These are phyloP conservation scores for Boloria euphrosyne DNA, from an alignment of 2,888 invertebrate genomes.

Conservation along the genomic window DNA sequence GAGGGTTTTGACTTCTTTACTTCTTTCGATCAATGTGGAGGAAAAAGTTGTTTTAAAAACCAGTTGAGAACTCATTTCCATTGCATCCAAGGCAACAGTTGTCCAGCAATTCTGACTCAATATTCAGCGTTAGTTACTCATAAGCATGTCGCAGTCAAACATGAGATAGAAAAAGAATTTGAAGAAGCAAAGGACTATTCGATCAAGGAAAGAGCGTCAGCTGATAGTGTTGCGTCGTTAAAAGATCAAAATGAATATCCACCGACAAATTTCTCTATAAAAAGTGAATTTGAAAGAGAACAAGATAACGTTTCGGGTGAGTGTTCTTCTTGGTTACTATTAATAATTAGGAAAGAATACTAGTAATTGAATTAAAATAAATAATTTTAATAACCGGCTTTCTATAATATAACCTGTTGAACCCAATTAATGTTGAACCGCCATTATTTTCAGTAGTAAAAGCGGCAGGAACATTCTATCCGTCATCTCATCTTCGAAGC, in stretches of 20 bases:
- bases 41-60: conserved; percentile 77
- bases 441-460: conserved; percentile 90
- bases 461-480: conserved; percentile 96
- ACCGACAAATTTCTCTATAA: conserved; percentile 73
- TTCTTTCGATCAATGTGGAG: conserved; percentile 77
- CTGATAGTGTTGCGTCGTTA: conserved; percentile 66
- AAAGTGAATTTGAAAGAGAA: conserved; percentile 76
- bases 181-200: conserved; percentile 81
- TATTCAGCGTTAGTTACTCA: conserved; percentile 78
- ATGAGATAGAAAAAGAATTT: conserved; percentile 67
- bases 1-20: conserved; percentile 93
- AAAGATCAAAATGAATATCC: conserved; percentile 66
- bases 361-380: not conserved
- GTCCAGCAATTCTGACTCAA: conserved; percentile 76
- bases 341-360: not conserved
- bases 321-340: conserved; percentile 49
- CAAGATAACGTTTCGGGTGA: conserved; percentile 78
- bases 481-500: conserved; percentile 86
- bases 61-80: conserved; percentile 76
- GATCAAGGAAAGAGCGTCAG: conserved; percentile 73
- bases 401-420: not conserved
- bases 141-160: conserved; percentile 74
- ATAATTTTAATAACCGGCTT: not conserved
- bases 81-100: conserved; percentile 75
- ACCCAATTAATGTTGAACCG: conserved; percentile 37